phyloP scores from a whole-genome alignment of 2,888 invertebrate species.

The Ferdinandea cuprea region DNA sequence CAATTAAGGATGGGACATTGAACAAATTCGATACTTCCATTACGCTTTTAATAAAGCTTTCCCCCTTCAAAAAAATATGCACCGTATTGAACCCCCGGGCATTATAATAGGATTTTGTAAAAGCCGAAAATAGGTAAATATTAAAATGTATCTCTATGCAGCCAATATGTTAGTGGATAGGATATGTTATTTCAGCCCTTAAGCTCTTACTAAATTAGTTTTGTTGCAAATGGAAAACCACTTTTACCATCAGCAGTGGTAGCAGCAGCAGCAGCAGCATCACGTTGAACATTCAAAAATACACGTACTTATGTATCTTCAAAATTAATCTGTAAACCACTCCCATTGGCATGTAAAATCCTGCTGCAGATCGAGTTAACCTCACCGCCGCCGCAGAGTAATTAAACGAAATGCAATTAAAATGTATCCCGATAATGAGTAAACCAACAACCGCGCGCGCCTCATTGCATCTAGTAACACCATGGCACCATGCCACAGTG shows the following conservation, averaged over 20 bases:
- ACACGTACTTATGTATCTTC: background rate
- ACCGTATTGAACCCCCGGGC: no score
- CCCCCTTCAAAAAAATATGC: no score
- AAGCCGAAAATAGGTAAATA: no score
- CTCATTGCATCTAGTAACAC: background rate
- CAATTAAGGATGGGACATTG: no score
- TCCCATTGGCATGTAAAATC: conserved; percentile 36
- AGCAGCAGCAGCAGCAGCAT: background rate
- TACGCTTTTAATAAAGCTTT: no score
- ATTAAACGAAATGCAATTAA: conserved; percentile 53
- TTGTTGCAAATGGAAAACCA: no score
- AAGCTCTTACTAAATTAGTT: no score
- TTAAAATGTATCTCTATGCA: no score
- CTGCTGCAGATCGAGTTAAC: conserved; percentile 13
- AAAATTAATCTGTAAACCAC: conserved; percentile 45
- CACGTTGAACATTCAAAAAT: background rate
- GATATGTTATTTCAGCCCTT: no score
- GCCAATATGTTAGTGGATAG: no score
- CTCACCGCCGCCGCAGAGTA: conserved; percentile 7
- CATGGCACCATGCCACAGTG: background rate
- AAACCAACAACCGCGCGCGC: conserved; percentile 6
- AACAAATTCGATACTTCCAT: no score
- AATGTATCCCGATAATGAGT: conserved; percentile 30
- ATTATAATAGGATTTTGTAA: no score
- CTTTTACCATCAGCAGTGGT: background rate